Percentiles rank a stretch among this genome's conserved stretches.
phyloP scores from a whole-genome alignment of 2,113 vertebrate genomes.

The Malurus elegans region DNA sequence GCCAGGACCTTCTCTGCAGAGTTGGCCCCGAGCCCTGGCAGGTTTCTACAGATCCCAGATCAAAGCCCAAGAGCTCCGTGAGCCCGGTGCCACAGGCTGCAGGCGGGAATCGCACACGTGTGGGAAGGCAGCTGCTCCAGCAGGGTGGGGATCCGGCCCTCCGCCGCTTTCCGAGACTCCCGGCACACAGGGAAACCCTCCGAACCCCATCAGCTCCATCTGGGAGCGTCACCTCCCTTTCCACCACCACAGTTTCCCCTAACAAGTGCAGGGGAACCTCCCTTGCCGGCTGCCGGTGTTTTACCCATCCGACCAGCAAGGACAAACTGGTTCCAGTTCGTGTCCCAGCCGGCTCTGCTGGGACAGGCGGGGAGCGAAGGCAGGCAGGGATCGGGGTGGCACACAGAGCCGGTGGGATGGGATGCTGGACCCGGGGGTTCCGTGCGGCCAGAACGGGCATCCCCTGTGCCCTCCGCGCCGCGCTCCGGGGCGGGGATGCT shows the following conservation, averaged over 20 bases:
- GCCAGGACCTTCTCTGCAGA: neutral
- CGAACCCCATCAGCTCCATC: neutral
- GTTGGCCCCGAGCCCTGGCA: neutral
- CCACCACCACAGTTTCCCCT: neutral
- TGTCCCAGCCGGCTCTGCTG: neutral
- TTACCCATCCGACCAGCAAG: neutral
- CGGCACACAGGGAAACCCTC: neutral
- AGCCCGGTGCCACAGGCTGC: slow-evolving; percentile 16
- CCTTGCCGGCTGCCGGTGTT: neutral
- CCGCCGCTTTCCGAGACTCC: neutral
- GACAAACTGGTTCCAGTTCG: neutral
- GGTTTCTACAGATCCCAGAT: slow-evolving; percentile 26
- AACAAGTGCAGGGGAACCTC: neutral
- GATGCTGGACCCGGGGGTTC: neutral
- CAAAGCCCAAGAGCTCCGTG: neutral
- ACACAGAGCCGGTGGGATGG: neutral
- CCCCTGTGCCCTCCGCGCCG: neutral
- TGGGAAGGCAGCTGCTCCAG: neutral
- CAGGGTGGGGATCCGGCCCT: neutral
- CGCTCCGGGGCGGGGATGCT: neutral
- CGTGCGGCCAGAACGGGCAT: neutral
- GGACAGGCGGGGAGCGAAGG: neutral
- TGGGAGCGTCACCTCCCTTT: neutral
- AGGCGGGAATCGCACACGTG: neutral
- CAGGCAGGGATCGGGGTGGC: neutral